A percentile compares a stretch with the other conserved stretches of the same genome.
phyloP scores from a whole-genome alignment of 2,888 invertebrate genomes.

The Proisotoma minuta region DNA sequence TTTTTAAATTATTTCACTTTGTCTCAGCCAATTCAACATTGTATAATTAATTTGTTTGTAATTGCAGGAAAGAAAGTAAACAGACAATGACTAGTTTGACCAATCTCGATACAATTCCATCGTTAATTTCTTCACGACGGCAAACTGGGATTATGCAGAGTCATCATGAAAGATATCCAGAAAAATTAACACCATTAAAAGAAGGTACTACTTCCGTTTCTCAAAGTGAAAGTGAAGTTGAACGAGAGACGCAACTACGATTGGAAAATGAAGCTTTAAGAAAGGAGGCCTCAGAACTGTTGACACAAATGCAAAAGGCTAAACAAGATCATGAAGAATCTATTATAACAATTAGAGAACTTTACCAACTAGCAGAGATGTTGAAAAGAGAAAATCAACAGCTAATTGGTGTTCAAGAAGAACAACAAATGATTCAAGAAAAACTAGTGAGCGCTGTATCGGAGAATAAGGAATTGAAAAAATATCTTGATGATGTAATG shows the following conservation, averaged over 20 bases:
- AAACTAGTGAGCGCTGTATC: conserved; percentile 25
- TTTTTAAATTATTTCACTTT: too few species aligned
- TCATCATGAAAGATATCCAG: background rate
- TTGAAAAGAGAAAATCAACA: conserved; percentile 27
- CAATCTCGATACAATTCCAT: background rate
- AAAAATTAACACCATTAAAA: background rate
- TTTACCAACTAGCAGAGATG: conserved; percentile 33
- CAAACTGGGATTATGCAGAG: background rate
- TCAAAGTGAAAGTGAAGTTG: conserved; percentile 10
- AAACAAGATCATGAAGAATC: conserved; percentile 30
- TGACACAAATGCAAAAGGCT: conserved; percentile 29
- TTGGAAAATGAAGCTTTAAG: conserved; percentile 27
- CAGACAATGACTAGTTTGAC: background rate
- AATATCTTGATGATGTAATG: conserved; percentile 22
- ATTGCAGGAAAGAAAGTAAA: conserved; percentile 2
- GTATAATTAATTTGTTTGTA: too few species aligned
- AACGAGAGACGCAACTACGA: conserved; percentile 18
- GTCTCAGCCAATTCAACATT: too few species aligned
- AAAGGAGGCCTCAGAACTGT: conserved; percentile 18
- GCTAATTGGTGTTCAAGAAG: conserved; percentile 24
- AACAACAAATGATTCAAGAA: conserved; percentile 28
- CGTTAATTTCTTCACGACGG: background rate
- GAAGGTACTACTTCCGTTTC: background rate
- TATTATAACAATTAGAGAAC: conserved; percentile 32
- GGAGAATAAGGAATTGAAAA: conserved; percentile 33